Percentiles rank a stretch among this genome's conserved stretches.
phyloP scores from a whole-genome alignment of 1,140 invertebrate genomes.

The Idris sp. region DNA sequence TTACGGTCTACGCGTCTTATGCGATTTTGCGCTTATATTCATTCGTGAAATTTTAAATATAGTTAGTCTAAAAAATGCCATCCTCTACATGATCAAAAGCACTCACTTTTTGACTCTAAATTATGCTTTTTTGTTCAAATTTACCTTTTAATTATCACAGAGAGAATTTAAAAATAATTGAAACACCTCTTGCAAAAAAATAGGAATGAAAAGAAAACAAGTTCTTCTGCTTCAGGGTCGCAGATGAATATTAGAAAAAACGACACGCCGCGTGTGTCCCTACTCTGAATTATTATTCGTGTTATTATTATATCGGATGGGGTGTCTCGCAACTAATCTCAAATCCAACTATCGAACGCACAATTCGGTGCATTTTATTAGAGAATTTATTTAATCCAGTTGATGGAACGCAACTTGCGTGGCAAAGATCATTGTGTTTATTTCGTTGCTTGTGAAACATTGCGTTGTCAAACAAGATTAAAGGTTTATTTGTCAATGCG shows the following conservation, averaged over 20 bases:
- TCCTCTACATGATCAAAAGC: no score
- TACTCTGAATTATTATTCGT: slow-evolving; percentile 63
- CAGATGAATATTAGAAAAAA: no score
- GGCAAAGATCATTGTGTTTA: slow-evolving; percentile 59
- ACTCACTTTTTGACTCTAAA: no score
- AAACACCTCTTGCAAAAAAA: no score
- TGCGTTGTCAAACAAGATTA: slow-evolving; percentile 46
- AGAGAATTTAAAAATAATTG: no score
- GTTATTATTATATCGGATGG: slow-evolving; percentile 67
- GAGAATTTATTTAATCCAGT: slow-evolving; percentile 71
- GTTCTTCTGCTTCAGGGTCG: slow-evolving; percentile 19
- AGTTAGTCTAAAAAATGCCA: no score
- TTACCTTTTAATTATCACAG: no score
- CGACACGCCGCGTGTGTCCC: no score
- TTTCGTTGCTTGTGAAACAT: slow-evolving; percentile 47
- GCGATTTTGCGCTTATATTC: slow-evolving; percentile 50
- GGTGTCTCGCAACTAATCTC: slow-evolving; percentile 34
- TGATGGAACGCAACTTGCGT: slow-evolving; percentile 36
- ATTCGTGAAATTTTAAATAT: slow-evolving; percentile 29
- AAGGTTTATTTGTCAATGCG: slow-evolving; percentile 58
- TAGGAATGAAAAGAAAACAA: slow-evolving; percentile 51
- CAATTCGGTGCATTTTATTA: slow-evolving; percentile 75
- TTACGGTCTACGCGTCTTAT: slow-evolving; percentile 48
- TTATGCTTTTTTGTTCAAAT: no score
- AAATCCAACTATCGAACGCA: slow-evolving; percentile 56